These are phyloP conservation scores for Lampris incognitus DNA, from an alignment of 2,113 vertebrate genomes.

Conservation along the genomic window DNA sequence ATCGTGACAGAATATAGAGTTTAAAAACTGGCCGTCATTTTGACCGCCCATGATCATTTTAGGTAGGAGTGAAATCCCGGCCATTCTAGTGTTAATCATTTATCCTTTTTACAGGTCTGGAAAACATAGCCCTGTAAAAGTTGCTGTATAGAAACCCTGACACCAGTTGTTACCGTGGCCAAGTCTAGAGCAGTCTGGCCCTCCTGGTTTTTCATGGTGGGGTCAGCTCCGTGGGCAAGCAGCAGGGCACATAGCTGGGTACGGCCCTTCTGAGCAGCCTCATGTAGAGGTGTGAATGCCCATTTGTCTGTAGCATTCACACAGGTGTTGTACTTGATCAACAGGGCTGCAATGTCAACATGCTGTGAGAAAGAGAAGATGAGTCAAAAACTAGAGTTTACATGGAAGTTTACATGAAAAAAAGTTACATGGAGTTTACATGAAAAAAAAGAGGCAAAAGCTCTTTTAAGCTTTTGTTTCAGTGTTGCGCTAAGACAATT, in stretches of 20 bases:
- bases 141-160: not conserved
- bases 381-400: not conserved
- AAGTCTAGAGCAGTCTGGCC: slow-evolving; percentile 86
- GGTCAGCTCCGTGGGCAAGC: slow-evolving; percentile 85
- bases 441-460: no score
- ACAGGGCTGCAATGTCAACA: slow-evolving; percentile 85
- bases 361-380: slow-evolving; percentile 70
- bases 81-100: no score
- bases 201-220: slow-evolving; percentile 89
- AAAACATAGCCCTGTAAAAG: not conserved
- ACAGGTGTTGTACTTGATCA: slow-evolving; percentile 87
- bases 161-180: slow-evolving; percentile 76
- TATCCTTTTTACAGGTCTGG: no score
- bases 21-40: no score
- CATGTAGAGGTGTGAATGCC: slow-evolving; percentile 86
- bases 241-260: slow-evolving; percentile 86
- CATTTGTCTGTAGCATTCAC: slow-evolving; percentile 88
- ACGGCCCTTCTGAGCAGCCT: slow-evolving; percentile 86
- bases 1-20: no score
- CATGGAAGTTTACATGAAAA: no score
- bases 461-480: no score
- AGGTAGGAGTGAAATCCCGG: no score
- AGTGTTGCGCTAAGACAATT: no score
- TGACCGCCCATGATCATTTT: no score
- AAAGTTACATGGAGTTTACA: no score